A percentile compares a stretch with the other conserved stretches of the same genome.
phyloP scores from a whole-genome alignment of 2,888 invertebrate genomes.

The Sinohyriopsis cumingii region DNA sequence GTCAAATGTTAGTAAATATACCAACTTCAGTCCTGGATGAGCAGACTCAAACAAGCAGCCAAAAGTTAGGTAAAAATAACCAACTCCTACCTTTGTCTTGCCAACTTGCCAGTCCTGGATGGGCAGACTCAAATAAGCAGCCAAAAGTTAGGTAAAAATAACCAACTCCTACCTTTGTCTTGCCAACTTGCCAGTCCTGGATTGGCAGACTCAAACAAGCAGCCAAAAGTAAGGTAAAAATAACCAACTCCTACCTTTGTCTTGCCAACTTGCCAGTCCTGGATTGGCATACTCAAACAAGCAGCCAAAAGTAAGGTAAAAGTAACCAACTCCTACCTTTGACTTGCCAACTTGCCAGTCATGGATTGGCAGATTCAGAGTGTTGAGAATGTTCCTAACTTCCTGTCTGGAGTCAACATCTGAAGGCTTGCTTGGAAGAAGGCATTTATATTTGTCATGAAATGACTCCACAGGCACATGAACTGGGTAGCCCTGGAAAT shows the following conservation, averaged over 20 bases:
- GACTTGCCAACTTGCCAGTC: constrained; percentile 66
- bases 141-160: too few relatives aligned
- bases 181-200: constrained; percentile 65
- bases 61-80: too few relatives aligned
- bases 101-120: constrained; percentile 63
- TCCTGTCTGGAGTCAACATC: constrained; percentile 34
- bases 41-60: constrained; percentile 7
- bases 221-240: too few relatives aligned
- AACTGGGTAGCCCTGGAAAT: constrained; percentile 61
- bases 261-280: constrained; percentile 65
- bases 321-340: constrained; percentile 41
- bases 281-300: constrained; percentile 44
- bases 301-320: too few relatives aligned
- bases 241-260: constrained; percentile 48
- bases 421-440: constrained; percentile 29
- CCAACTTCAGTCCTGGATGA: constrained; percentile 59
- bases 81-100: constrained; percentile 39
- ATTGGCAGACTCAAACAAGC: constrained; percentile 40
- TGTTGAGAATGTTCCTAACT: constrained; percentile 49
- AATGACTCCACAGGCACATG: constrained; percentile 59
- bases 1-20: too few relatives aligned
- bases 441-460: constrained; percentile 54
- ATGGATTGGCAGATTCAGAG: constrained; percentile 50
- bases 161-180: constrained; percentile 41
- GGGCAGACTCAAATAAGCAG: constrained; percentile 39